phyloP scores from a whole-genome alignment of 2,113 vertebrate genomes.

The Paratilapia polleni region DNA sequence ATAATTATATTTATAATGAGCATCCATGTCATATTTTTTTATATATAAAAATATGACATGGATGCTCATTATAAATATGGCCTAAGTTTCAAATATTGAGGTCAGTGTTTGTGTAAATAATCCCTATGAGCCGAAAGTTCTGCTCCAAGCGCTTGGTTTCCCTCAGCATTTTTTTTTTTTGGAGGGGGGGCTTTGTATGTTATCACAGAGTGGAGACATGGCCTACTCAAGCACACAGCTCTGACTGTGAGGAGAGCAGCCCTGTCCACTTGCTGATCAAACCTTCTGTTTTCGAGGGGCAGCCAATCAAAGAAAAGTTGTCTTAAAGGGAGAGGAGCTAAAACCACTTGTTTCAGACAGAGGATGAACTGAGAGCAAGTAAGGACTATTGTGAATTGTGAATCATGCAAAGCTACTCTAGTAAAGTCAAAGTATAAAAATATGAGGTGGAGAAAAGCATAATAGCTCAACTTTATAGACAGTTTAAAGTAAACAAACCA shows the following conservation, averaged over 20 bases:
- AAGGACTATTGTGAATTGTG: no score
- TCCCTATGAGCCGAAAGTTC: neutral
- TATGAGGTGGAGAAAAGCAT: neutral
- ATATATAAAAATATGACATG: neutral
- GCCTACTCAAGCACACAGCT: neutral
- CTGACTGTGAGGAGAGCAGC: neutral
- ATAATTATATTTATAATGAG: no score
- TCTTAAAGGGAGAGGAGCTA: neutral
- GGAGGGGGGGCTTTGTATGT: no score
- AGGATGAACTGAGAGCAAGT: no score
- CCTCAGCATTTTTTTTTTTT: neutral
- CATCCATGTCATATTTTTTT: no score
- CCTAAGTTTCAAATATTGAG: no score
- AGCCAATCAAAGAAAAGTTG: no score
- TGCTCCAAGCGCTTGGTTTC: neutral
- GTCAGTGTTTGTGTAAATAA: neutral
- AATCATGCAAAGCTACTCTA: constrained; percentile 10
- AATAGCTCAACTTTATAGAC: neutral
- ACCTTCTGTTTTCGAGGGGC: no score
- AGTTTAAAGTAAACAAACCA: neutral
- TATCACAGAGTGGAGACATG: no score
- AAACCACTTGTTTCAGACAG: neutral
- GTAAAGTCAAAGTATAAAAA: neutral
- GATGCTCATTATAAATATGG: neutral
- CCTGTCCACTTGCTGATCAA: neutral